phyloP scores from a whole-genome alignment of 37 sponge, comb jelly and placozoan species.

The Lycopodina hypogea region DNA sequence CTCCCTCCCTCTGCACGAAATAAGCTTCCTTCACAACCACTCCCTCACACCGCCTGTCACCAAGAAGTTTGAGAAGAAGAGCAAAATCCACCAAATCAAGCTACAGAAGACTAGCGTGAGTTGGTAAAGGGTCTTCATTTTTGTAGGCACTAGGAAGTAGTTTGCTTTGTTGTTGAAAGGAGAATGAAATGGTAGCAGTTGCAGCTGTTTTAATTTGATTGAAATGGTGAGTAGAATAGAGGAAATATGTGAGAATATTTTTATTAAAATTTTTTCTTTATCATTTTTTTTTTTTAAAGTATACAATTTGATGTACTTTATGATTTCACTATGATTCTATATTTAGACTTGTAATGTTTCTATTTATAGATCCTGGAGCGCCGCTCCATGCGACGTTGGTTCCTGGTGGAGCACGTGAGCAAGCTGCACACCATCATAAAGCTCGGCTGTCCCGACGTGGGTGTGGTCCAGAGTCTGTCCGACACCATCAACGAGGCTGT shows the following conservation, averaged over 20 bases:
- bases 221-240: background rate
- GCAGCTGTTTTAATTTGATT: background rate
- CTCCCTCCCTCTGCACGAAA: conserved; percentile 45
- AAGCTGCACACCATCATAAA: conserved; percentile 57
- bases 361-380: conserved; percentile 48
- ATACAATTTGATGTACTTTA: too few species aligned
- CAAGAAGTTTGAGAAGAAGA: conserved; percentile 49
- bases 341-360: background rate
- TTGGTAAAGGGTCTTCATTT: background rate
- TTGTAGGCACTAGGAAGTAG: background rate
- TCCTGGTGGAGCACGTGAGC: conserved; percentile 79
- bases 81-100: conserved; percentile 77
- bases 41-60: conserved; percentile 43
- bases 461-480: conserved; percentile 48
- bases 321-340: background rate
- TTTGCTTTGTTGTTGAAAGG: background rate
- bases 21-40: conserved; percentile 74
- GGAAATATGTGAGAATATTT: background rate
- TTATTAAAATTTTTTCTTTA: background rate
- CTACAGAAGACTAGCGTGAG: conserved; percentile 26
- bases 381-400: conserved; percentile 67
- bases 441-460: conserved; percentile 67
- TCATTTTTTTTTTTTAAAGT: background rate
- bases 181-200: background rate
- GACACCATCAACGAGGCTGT: conserved; percentile 73